Conservation (phyloP, 2,888 invertebrate species). For the Pollenia labialis region DNA sequence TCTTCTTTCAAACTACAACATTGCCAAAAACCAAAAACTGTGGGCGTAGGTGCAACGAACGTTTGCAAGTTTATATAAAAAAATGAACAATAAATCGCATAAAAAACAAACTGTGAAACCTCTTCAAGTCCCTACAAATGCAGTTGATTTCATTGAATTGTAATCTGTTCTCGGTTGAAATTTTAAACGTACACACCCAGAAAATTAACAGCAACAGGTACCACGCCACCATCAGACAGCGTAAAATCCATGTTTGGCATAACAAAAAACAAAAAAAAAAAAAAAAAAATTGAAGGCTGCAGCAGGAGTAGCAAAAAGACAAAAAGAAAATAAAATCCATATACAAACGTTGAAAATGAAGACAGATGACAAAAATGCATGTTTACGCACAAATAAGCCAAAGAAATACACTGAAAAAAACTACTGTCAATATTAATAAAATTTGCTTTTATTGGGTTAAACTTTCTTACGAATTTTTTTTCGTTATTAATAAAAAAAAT, state of each 20-base stretch:
- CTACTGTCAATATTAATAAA: too few relatives aligned
- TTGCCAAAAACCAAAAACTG: conserved; percentile 74
- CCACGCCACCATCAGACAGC: conserved; percentile 52
- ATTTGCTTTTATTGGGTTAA: too few relatives aligned
- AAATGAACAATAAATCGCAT: conserved; percentile 30
- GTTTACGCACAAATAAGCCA: conserved; percentile 66
- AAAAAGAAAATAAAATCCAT: conserved; percentile 39
- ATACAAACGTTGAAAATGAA: conserved; percentile 65
- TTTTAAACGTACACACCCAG: conserved; percentile 74
- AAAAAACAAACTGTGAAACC: conserved; percentile 45
- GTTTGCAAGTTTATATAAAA: conserved; percentile 62
- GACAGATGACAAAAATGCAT: conserved; percentile 67
- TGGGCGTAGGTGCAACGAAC: conserved; percentile 82
- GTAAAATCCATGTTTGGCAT: conserved; percentile 45
- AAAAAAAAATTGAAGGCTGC: conserved; percentile 67
- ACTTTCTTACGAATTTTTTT: too few relatives aligned
- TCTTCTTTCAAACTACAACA: conserved; percentile 54
- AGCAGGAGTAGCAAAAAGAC: conserved; percentile 59
- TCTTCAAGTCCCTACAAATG: conserved; percentile 70
- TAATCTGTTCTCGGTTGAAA: conserved; percentile 69
- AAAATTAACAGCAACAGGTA: conserved; percentile 75
- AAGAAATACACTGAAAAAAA: conserved; percentile 58
- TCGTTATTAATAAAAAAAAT: too few relatives aligned
- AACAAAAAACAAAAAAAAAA: conserved; percentile 42
- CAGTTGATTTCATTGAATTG: conserved; percentile 72